Base-by-base conservation (phyloP, 2,797 vertebrate genomes). In the Pangasius larnaudii region DNA sequence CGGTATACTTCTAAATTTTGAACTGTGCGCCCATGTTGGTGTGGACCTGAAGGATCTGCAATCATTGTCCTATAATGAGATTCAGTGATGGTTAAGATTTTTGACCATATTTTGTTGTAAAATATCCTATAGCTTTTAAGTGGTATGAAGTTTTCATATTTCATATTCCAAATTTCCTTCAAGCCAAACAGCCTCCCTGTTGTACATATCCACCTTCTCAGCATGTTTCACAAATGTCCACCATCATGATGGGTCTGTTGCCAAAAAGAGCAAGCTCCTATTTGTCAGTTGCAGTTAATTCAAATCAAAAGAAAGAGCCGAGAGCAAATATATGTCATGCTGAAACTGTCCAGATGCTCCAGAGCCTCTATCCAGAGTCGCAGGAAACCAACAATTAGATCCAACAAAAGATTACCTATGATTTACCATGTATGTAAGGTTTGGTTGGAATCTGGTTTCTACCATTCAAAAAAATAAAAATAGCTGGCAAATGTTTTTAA, bases 281-380 rank as follows among this genome's bases (percentile, higher is more conserved):
- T 63, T 46, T 77, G 42, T 85, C 83, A 63, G 1, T 16, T 5
- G 30, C 30, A 39, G 61, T 86, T 4, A 59, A 49, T 71, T 58
- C 8, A 87, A 24, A 56, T 30, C 19, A 3, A 63, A 49, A 30
- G 13, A 22, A 27, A 83, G 59, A 67, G 58, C 82, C 65, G 27
- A 58, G 69, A 86, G 51, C 13, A 27, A 85, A 72, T 80, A 84
- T 53, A 24, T 24, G 81, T 30, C 74, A 84, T 19, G 27, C 87
- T 90, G 87, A 92, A 2, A 58, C 33, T 80, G 30, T 81, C 74
- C 87, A 85, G 82, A 88, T 59, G 33, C 84, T 74, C 84, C 84
- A 85, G 84, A 72, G 6, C 53, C 69, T 72, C 84, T 18, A 16
- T 67, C 51, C 42, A n/a, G 51, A 83, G 67, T 27, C 10, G 0